phyloP scores from a whole-genome alignment of 2,888 invertebrate genomes.

The Salpingus planirostris region DNA sequence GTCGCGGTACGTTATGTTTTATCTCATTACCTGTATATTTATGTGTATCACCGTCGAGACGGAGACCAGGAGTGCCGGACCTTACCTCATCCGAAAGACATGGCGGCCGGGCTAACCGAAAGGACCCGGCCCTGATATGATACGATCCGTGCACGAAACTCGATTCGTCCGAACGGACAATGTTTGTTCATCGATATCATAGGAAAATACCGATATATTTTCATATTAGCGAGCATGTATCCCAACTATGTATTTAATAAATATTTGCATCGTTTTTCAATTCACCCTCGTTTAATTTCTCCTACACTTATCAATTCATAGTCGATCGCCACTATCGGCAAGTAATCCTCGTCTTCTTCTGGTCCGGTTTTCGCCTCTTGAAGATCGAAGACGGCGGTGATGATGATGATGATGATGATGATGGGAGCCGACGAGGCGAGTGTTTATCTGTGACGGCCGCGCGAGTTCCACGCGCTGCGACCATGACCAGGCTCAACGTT shows the following conservation, averaged over 20 bases:
- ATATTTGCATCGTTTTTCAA: conserved; percentile 43
- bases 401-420: no score
- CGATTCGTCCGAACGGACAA: conserved; percentile 27
- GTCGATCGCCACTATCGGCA: no score
- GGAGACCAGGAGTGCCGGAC: conserved; percentile 31
- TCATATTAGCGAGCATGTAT: conserved; percentile 43
- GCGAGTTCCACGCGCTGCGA: conserved; percentile 25
- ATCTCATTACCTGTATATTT: conserved; percentile 31
- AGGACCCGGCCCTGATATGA: no score
- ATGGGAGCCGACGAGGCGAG: conserved; percentile 9
- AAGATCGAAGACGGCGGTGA: no score
- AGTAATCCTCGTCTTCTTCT: no score
- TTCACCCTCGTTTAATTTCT: conserved; percentile 11
- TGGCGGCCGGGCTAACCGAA: no score
- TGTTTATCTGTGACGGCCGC: conserved; percentile 20
- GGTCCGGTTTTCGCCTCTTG: no score
- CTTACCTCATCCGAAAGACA: conserved; percentile 25
- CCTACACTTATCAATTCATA: no score
- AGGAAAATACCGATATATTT: conserved; percentile 39
- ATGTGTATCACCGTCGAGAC: conserved; percentile 24
- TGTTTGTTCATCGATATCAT: conserved; percentile 25
- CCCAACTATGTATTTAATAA: conserved; percentile 42
- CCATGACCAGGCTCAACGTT: conserved; percentile 35
- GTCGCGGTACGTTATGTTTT: conserved; percentile 30
- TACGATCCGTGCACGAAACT: no score